Base-by-base conservation (phyloP, 92 coral and sea anemone species). In the Epizoanthus stellaris region DNA sequence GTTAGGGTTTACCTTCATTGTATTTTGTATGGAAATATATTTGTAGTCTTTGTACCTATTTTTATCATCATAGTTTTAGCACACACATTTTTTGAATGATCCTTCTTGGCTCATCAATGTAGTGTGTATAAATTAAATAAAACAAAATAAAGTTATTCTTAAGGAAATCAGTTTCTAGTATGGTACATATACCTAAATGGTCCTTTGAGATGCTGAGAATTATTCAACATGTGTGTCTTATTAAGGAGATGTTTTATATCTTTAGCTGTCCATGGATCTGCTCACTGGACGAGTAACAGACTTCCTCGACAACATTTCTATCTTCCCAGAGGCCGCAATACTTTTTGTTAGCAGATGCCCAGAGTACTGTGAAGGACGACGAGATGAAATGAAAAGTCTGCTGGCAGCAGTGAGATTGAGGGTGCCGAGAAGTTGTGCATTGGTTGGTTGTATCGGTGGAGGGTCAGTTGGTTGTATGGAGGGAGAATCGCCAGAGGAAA, bases 321-420 rank as follows among this genome's bases (percentile, higher is more conserved):
- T 90, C 23, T 91, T 93, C 76, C 99, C 99, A 25, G 92, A 94
- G 8, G 98, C 99, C 0, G 92, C 89, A 49, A 86, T 97, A 47
- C 80, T 97, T 40, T 85, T 87, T 38, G 91, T 91, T 45, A 93
- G 98, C 76, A 90, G 98, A 69, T 89, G 91, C 9, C 61, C 82
- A 13, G 93, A 89, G 23, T 92, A 90, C 76, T 66, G 85, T 67
- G 98, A 94, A 45, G 86, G 73, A 8, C 88, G 90, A 23, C 80
- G 92, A 81, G 91, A 94, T 82, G 95, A 89, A 75, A 80, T 94
- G 62, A 91, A 88, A 71, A 82, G 77, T 82, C 86, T 95, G 9
- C 85, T 95, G 8, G 89, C 88, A 20, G 72, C 93, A 39, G 93
- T 91, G 54, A 91, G 89, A 77, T 38, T 61, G 30, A 59, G 92